A percentile compares a stretch with the other conserved stretches of the same genome.
phyloP scores from a whole-genome alignment of 1,140 invertebrate species.

The Procambarus virginalis region DNA sequence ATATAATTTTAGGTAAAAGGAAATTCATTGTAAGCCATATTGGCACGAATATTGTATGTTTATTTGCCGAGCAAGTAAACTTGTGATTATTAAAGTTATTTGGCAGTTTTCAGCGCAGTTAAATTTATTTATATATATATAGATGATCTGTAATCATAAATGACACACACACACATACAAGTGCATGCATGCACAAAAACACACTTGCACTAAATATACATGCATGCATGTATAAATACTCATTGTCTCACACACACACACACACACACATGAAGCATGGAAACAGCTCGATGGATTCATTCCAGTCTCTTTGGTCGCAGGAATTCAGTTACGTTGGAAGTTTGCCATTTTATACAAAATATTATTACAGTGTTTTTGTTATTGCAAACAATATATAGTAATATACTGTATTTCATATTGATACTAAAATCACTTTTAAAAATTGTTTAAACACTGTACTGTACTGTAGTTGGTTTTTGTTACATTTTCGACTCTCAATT shows the following conservation, averaged over 20 bases:
- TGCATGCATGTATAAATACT: conserved; percentile 36
- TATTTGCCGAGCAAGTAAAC: neutral
- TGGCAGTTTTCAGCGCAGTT: conserved; percentile 7
- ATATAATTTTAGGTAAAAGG: neutral
- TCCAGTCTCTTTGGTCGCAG: no score
- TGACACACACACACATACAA: neutral
- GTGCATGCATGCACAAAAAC: conserved; percentile 23
- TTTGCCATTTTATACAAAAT: no score
- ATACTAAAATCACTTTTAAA: no score
- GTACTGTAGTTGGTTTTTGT: no score
- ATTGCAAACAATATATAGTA: no score
- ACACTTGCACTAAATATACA: conserved; percentile 8
- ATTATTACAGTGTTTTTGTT: no score
- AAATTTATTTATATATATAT: neutral
- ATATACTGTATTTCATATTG: no score
- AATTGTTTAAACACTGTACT: no score
- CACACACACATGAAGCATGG: neutral
- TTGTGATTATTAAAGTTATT: conserved; percentile 25
- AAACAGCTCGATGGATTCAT: no score
- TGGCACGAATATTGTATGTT: neutral
- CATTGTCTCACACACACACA: conserved; percentile 13
- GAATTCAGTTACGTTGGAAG: no score
- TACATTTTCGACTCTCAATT: no score
- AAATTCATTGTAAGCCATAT: conserved; percentile 5
- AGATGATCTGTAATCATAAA: no score